phyloP scores from a whole-genome alignment of 2,888 invertebrate species.

The Agapetus fuscipes region DNA sequence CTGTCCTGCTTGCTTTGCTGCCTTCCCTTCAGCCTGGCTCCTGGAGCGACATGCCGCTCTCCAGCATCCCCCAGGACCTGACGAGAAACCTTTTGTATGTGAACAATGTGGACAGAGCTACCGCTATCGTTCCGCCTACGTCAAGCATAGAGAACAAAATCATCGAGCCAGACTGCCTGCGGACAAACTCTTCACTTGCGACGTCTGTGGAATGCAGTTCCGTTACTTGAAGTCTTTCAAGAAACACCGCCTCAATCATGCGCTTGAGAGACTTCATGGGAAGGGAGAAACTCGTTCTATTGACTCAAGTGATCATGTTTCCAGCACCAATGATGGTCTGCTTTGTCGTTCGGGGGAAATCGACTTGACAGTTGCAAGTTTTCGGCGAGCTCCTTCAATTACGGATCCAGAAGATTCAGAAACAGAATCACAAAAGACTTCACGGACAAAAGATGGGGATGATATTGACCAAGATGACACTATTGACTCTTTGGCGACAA shows the following conservation, averaged over 20 bases:
- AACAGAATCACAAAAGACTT: slow-evolving; percentile 26
- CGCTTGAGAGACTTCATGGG: slow-evolving; percentile 71
- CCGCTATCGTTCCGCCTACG: slow-evolving; percentile 76
- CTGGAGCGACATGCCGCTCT: slow-evolving; percentile 77
- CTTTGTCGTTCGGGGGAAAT: slow-evolving; percentile 47
- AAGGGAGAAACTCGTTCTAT: slow-evolving; percentile 33
- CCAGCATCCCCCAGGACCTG: slow-evolving; percentile 63
- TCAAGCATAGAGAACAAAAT: slow-evolving; percentile 80
- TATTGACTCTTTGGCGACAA: slow-evolving; percentile 55
- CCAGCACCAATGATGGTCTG: slow-evolving; percentile 60
- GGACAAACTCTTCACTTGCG: slow-evolving; percentile 83
- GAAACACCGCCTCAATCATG: slow-evolving; percentile 81
- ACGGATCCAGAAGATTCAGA: slow-evolving; percentile 42
- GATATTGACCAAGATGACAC: slow-evolving; percentile 58
- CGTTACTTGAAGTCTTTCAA: slow-evolving; percentile 83
- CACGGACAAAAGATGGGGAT: slow-evolving; percentile 27
- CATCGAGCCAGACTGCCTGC: slow-evolving; percentile 80
- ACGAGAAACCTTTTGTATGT: slow-evolving; percentile 85
- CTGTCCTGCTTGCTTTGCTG: slow-evolving; percentile 76
- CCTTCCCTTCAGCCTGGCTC: slow-evolving; percentile 81
- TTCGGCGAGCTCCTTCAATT: slow-evolving; percentile 32
- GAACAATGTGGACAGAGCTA: slow-evolving; percentile 89
- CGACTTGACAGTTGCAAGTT: slow-evolving; percentile 47
- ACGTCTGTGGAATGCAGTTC: slow-evolving; percentile 88
- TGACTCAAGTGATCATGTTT: slow-evolving; percentile 55